Evolutionary conservation across 2,888 invertebrate species (phyloP).

Genomic region (Clistopyga incitator): DNA sequence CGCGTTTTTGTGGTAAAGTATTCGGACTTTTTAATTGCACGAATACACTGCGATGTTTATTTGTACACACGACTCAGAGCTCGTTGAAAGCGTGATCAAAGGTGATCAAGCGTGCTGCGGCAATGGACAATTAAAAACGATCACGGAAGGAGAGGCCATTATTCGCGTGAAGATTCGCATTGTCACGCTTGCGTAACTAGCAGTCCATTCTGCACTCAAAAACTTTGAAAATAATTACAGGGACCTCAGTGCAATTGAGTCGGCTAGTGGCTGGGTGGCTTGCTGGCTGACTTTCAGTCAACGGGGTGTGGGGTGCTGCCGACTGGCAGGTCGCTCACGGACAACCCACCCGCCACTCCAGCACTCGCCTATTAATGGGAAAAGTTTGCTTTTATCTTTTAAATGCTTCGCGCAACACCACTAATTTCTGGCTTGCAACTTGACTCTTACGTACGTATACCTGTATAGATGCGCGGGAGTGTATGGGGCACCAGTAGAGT

Average conservation of each 20-base stretch:
- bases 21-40: too few species aligned
- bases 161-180: slow-evolving; percentile 36
- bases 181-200: slow-evolving; percentile 52
- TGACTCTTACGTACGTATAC: slow-evolving; percentile 72
- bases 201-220: slow-evolving; percentile 64
- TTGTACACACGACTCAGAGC: not conserved
- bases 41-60: too few species aligned
- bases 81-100: not conserved
- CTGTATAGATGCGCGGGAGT: slow-evolving; percentile 3
- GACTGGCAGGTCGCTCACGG: slow-evolving; percentile 58
- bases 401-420: slow-evolving; percentile 82
- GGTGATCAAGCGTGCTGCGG: slow-evolving; percentile 1
- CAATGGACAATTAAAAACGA: slow-evolving; percentile 2
- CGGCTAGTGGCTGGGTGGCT: slow-evolving; percentile 73
- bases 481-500: slow-evolving; percentile 20
- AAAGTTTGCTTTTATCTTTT: slow-evolving; percentile 84
- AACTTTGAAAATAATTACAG: slow-evolving; percentile 83
- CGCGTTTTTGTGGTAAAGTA: too few species aligned
- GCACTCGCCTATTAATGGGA: slow-evolving; percentile 81
- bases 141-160: not conserved
- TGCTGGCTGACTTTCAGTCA: slow-evolving; percentile 63
- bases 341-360: slow-evolving; percentile 66
- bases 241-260: slow-evolving; percentile 78
- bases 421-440: slow-evolving; percentile 83
- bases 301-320: slow-evolving; percentile 66